Base-by-base conservation (phyloP, 2,888 invertebrate species). In the Drosophila histrio region DNA sequence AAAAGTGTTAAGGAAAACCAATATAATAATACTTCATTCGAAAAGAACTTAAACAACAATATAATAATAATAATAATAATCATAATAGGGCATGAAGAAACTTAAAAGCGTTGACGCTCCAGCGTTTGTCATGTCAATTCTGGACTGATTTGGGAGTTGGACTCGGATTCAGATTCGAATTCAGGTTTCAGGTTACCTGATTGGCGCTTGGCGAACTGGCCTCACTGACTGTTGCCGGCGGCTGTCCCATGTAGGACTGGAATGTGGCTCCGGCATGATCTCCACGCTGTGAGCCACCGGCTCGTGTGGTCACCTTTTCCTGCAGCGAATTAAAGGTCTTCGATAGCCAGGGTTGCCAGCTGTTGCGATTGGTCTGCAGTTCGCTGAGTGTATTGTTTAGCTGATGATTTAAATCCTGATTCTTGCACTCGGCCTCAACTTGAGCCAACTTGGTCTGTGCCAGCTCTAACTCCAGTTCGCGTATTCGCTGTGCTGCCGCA, bases 361-460 rank as follows among this genome's bases (percentile, higher is more conserved):
- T 91, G 53, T 91, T 91, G 22, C 91, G 90, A 82, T 66, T 91
- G 24, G 89, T 89, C 88, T 95, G 95, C 72, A 96, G 92, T 91
- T 98, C 98, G 58, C 95, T 94, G 46, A 96, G 94, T 0, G 97
- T 95, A 0, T 96, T 94, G 88, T 96, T 95, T 56, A 98, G 92
- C 89, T 97, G 97, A 92, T 99, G 98, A 34, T 96, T 97, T 71
- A 99, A 92, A 91, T 97, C 97, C 94, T 98, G 98, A 92, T 97
- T 98, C 90, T 96, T 95, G 92, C 99, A 99, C 92, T 99, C 97
- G 1, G 98, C 97, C 92, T 99, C 98, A 4, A 99, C 99, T 76
- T 99, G 96, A 0, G 98, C 98, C 75, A 99, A 93, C 92, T 99
- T 99, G 0, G 99, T 98, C 91, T 98, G 97, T 2, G 99, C 99